Evolutionary conservation across 2,888 invertebrate genomes (phyloP), one percentile per base, ranked within the genome.

Genomic region (Sialis fuliginosa): DNA sequence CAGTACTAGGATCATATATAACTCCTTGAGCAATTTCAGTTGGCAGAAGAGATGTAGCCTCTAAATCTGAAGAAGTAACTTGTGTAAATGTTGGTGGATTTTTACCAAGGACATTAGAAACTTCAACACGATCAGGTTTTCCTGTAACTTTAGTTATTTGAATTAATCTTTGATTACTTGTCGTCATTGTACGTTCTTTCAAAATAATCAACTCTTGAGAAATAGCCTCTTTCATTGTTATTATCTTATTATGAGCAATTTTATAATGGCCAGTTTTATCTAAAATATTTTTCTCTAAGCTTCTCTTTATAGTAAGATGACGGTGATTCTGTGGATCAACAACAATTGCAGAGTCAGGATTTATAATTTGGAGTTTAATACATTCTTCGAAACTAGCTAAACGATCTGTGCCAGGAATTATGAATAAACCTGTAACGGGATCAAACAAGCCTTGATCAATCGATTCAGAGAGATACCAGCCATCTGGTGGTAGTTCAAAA

Each of bases 331-430:
- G 75, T 2, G 85, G 81, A 62, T 93, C 89, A 32, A 88, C 64
- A 1, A 93, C 88, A 46, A 77, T 66, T 9, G 86, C 89, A 0
- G 91, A 92, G 52, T 79, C 71, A 10, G 84, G 76, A 64, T 92
- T 84, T 42, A 96, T 83, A 30, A 96, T 79, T 59, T 85, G 80
- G 50, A 89, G 71, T 56, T 81, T 79, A 40, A 96, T 71, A 54
- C 93, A 89, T 62, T 93, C 92, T 61, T 86, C 81, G 54, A 95
- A 81, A 49, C 84, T 81, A 41, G 90, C 77, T 47, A 83, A 67
- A 53, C 88, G 72, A 60, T 91, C 90, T 6, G 91, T 89, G 9
- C 84, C 84, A 2, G 88, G 87, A 52, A 95, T 85, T 10, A 80
- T 77, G 56, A 95, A 89, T 34, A 86, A 67, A 3, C 96, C 95